These are phyloP conservation scores for Cephus cinctus DNA, from an alignment of 1,140 invertebrate genomes.

Conservation along the genomic window DNA sequence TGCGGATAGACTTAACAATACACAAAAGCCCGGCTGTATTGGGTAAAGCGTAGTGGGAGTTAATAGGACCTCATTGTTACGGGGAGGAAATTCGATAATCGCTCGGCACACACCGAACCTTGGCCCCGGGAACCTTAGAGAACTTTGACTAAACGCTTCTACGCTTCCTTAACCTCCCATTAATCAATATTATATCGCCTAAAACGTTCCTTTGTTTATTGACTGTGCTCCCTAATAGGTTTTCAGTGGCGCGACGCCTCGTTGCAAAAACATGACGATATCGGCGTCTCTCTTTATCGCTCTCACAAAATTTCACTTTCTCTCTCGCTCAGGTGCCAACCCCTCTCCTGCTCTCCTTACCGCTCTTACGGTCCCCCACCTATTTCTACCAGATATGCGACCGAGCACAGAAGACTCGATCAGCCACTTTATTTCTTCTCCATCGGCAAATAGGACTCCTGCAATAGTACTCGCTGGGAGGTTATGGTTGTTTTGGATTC, in stretches of 20 bases:
- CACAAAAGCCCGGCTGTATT: slow-evolving; percentile 55
- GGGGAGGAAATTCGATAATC: slow-evolving; percentile 58
- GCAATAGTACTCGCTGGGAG: too few relatives aligned
- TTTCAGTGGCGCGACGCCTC: slow-evolving; percentile 33
- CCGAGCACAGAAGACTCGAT: too few relatives aligned
- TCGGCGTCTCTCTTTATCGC: too few relatives aligned
- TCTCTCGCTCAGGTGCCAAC: background rate
- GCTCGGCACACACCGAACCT: slow-evolving; percentile 50
- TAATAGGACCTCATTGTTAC: slow-evolving; percentile 59
- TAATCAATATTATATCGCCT: slow-evolving; percentile 59
- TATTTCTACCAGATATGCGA: too few relatives aligned
- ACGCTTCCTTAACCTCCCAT: slow-evolving; percentile 58
- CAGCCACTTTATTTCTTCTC: too few relatives aligned
- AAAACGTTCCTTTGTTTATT: slow-evolving; percentile 58
- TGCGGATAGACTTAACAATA: slow-evolving; percentile 56
- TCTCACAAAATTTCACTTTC: too few relatives aligned
- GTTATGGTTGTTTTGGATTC: too few relatives aligned
- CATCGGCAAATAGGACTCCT: too few relatives aligned
- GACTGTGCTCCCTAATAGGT: slow-evolving; percentile 54
- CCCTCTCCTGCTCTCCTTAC: background rate
- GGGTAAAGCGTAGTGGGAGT: slow-evolving; percentile 51
- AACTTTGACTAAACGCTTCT: slow-evolving; percentile 58
- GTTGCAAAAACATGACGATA: slow-evolving; percentile 22
- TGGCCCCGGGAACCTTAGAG: slow-evolving; percentile 39
- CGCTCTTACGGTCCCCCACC: background rate